Evolutionary conservation across 2,797 vertebrate species (phyloP).

Genomic region (Loriculus beryllinus): DNA sequence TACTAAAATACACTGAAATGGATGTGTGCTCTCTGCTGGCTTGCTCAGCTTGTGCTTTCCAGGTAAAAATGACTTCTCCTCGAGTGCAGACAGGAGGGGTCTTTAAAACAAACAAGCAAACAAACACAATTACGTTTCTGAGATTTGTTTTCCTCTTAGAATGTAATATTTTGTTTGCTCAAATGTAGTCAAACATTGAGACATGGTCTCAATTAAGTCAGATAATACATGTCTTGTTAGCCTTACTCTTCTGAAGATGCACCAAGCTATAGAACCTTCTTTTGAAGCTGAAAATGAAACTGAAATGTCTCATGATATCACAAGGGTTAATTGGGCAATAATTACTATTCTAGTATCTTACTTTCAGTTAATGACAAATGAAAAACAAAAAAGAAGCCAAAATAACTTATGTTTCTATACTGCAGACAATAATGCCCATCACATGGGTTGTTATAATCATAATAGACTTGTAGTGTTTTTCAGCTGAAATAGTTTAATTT

Average conservation of each 20-base stretch:
- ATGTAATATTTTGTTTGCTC: not conserved
- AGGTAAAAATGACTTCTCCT: not conserved
- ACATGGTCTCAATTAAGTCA: not conserved
- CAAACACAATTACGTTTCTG: not conserved
- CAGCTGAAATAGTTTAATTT: slow-evolving; percentile 10
- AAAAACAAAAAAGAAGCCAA: not conserved
- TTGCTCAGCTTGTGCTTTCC: not conserved
- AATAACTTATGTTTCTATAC: not conserved
- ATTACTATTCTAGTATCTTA: not conserved
- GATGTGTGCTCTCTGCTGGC: not conserved
- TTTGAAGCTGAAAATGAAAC: not conserved
- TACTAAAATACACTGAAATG: not conserved
- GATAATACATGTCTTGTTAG: not conserved
- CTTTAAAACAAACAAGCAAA: not conserved
- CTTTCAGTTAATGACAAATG: not conserved
- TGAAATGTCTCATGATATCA: not conserved
- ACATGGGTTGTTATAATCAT: not conserved
- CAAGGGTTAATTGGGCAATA: not conserved
- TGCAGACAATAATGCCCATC: not conserved
- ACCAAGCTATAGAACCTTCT: not conserved
- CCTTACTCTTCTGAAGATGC: not conserved
- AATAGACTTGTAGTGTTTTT: not conserved
- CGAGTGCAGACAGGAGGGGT: not conserved
- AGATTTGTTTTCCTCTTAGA: not conserved
- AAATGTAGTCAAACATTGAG: not conserved